phyloP scores from a whole-genome alignment of 1,140 invertebrate species.

The Ips nitidus region DNA sequence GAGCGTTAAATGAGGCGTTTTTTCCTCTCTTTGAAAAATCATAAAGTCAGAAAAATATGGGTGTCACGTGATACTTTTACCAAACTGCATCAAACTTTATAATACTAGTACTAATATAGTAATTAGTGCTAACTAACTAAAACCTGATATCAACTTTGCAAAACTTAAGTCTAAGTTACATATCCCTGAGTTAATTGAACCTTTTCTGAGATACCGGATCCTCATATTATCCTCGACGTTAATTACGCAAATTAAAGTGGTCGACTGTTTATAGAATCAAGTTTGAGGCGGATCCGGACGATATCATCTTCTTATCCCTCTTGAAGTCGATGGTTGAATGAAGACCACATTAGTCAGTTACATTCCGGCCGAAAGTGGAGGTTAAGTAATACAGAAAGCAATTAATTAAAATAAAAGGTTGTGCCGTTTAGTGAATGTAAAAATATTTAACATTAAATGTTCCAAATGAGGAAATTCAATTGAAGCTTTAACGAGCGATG shows the following conservation, averaged over 20 bases:
- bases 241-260: slow-evolving; percentile 35
- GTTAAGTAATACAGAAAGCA: too few relatives aligned
- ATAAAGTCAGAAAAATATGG: background rate
- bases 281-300: slow-evolving; percentile 12
- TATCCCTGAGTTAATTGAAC: slow-evolving; percentile 9
- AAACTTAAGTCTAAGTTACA: slow-evolving; percentile 10
- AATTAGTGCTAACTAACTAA: background rate
- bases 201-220: slow-evolving; percentile 27
- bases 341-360: background rate
- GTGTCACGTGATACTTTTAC: background rate
- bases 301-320: slow-evolving; percentile 25
- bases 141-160: background rate
- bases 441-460: too few relatives aligned
- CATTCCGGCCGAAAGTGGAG: too few relatives aligned
- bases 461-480: too few relatives aligned
- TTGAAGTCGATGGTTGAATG: slow-evolving; percentile 15
- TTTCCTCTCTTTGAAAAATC: slow-evolving; percentile 11
- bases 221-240: slow-evolving; percentile 29
- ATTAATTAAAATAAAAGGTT: too few relatives aligned
- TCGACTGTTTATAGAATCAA: slow-evolving; percentile 29
- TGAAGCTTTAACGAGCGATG: too few relatives aligned
- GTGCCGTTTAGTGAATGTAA: too few relatives aligned
- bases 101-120: background rate
- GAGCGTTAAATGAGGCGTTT: slow-evolving; percentile 24
- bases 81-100: background rate